Evolutionary conservation across 2,888 invertebrate species (phyloP).

Genomic region (Caenorhabditis zanzibari): DNA sequence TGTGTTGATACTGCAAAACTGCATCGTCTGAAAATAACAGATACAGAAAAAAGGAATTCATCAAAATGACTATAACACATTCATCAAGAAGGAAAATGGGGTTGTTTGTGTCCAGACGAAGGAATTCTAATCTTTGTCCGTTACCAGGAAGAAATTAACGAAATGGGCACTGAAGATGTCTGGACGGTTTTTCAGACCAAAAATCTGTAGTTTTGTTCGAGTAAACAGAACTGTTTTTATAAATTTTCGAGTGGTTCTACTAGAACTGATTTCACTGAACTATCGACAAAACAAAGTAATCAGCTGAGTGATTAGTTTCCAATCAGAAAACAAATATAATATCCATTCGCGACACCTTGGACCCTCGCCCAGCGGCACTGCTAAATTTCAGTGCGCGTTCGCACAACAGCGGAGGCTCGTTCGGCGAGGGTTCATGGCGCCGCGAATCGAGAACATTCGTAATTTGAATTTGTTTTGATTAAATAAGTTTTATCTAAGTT

Average conservation of each 20-base stretch:
- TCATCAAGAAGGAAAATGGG: constrained; percentile 20
- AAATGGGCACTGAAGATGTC: constrained; percentile 18
- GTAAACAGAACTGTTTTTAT: constrained; percentile 17
- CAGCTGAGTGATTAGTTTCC: background rate
- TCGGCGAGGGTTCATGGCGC: too few relatives aligned
- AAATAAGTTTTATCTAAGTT: background rate
- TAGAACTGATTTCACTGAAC: background rate
- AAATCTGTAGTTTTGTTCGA: constrained; percentile 18
- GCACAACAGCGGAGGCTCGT: too few relatives aligned
- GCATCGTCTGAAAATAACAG: constrained; percentile 9
- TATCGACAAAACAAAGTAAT: constrained; percentile 11
- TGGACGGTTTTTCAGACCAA: constrained; percentile 23
- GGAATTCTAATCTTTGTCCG: constrained; percentile 39
- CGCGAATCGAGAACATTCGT: too few relatives aligned
- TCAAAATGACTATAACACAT: constrained; percentile 14
- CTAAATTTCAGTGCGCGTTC: too few relatives aligned
- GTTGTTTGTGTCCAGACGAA: constrained; percentile 21
- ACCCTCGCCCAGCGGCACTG: too few relatives aligned
- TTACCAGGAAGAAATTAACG: constrained; percentile 11
- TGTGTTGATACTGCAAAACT: constrained; percentile 9
- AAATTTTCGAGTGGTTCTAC: background rate
- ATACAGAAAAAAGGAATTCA: constrained; percentile 13
- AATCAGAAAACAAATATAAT: too few relatives aligned
- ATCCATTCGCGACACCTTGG: too few relatives aligned
- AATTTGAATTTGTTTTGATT: background rate